Evolutionary conservation across 2,888 invertebrate genomes (phyloP), one percentile per base, ranked within the genome.

Genomic region (Ectobius pallidus): DNA sequence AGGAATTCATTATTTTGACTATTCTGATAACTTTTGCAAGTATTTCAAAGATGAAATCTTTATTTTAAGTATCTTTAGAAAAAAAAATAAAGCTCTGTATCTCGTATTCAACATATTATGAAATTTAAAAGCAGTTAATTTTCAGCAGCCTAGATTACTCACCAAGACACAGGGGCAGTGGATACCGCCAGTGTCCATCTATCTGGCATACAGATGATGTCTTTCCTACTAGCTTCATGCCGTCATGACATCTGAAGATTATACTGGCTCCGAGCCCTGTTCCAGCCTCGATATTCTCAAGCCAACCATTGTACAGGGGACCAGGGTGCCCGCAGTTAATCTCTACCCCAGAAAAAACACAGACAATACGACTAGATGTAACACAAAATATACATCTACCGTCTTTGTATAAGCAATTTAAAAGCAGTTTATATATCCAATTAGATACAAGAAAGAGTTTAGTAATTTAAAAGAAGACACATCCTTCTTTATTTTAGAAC

Each of bases 271-370:
- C 97, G 32, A 96, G 86, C 0, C 94, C 95, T 3, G 96, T 97
- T 30, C 95, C 96, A 39, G 90, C 89, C 78, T 95, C 94, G 73
- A 94, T 92, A 81, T 95, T 95, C 84, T 96, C 95, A 79, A 92
- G 87, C 93, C 97, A 98, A 3, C 99, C 99, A 81, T 99, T 98
- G 89, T 94, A 95, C 9, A 99, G 88, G 63, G 92, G 90, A 1
- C 96, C 97, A 0, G 98, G 96, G 79, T 93, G 91, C 0, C 97
- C 96, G 84, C 99, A 99, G 85, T 98, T 95, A 80, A 99, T 97
- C 87, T 98, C 99, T 96, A 86, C 25, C 79, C 79, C 71, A 49
- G 70, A 52, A 71, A 72, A 49, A 67, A 49, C 69, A 73, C 75
- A 73, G 75, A 73, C 73, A 70, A 75, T 75, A 75, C 75, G 73